A percentile compares a stretch with the other conserved stretches of the same genome.
These are phyloP conservation scores for Crypturellus undulatus DNA, from an alignment of 2,113 vertebrate genomes.

Conservation along the genomic window DNA sequence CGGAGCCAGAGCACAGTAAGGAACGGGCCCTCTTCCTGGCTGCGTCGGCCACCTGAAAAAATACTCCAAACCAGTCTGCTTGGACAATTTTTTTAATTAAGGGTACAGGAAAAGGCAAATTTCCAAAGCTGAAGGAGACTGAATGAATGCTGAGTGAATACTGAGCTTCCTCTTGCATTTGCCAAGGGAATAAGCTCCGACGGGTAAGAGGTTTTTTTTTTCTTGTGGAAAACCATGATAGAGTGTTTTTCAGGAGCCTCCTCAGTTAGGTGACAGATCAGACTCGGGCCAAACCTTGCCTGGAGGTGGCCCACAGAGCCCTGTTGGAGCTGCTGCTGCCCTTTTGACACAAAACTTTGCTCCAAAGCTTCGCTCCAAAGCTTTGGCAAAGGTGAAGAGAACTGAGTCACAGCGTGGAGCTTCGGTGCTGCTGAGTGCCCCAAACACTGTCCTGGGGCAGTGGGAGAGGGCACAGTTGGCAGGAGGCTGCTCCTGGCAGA, in stretches of 20 bases:
- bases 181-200: neutral
- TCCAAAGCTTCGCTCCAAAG: neutral
- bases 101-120: neutral
- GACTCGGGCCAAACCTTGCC: neutral
- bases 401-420: fast-evolving
- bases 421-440: neutral
- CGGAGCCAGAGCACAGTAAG: neutral
- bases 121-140: neutral
- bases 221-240: neutral
- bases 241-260: neutral
- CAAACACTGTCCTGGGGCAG: neutral
- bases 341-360: fast-evolving
- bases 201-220: neutral
- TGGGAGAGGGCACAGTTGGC: neutral
- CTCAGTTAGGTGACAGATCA: neutral
- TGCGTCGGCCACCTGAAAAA: neutral
- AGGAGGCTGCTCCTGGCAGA: fast-evolving
- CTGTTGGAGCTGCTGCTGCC: neutral
- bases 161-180: neutral
- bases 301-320: neutral
- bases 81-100: neutral
- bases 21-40: neutral
- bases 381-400: neutral
- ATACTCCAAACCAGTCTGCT: neutral
- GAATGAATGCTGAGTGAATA: neutral